Evolutionary conservation across 1,140 invertebrate genomes (phyloP), one percentile per base, ranked within the genome.

Genomic region (Zaprionus ornatus): DNA sequence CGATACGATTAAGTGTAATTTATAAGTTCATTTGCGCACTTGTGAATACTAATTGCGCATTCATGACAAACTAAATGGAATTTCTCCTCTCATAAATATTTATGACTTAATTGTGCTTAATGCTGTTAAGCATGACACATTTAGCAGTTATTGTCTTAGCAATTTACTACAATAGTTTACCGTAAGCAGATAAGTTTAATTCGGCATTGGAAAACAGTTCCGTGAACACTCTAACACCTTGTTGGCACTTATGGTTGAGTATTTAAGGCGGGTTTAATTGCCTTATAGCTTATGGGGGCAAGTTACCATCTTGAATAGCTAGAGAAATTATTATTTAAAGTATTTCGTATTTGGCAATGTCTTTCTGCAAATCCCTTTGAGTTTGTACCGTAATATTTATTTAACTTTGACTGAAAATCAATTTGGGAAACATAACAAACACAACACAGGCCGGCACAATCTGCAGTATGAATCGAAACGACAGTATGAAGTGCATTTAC

Each of bases 31-130:
- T 50, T 50, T 50, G 15, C 45, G 45, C 45, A 48, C 45, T 19
- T 21, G 9, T 48, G 45, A 48, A 48, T 48, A 48, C 45, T 48
- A 48, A 48, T 48, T 48, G 7, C 17, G 17, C 19, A 48, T 21
- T 48, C 45, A 48, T 48, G 19, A 10, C 19, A 50, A 12, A 13
- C 45, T 23, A 21, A 50, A 50, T 23, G 45, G 19, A 21, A 23
- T 50, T 50, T 23, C 5, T 10, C 3, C 19, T 5, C n/a, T 23
- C 45, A 50, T 50, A 50, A 50, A 50, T 50, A 50, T 50, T 50
- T 50, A 50, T 50, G 10, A 50, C 45, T 50, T 50, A 50, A 50
- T 50, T 50, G 45, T 19, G 21, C 45, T 50, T 21, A 50, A 50
- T 50, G 45, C 45, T 21, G 19, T 50, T 23, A 50, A 19, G 45